Evolutionary conservation across 2,113 vertebrate species (phyloP).

Genomic region (Centropristis striata): DNA sequence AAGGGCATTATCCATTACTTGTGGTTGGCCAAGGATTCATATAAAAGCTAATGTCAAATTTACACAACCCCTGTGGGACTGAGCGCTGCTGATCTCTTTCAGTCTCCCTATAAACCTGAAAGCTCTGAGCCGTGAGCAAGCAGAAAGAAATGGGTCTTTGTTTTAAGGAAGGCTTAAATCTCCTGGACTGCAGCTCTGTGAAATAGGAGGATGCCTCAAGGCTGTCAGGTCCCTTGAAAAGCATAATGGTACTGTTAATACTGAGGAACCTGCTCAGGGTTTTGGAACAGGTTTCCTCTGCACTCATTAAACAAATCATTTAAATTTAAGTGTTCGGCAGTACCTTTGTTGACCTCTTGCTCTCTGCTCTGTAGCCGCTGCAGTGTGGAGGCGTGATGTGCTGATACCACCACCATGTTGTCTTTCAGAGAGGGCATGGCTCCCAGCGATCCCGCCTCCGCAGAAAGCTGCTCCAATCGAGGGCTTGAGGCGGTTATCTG

Average conservation of each 20-base stretch:
- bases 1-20: slow-evolving; percentile 67
- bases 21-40: slow-evolving; percentile 56
- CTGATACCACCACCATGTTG: slow-evolving; percentile 76
- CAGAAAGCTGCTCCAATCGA: slow-evolving; percentile 80
- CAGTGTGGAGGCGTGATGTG: slow-evolving; percentile 76
- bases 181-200: slow-evolving; percentile 8
- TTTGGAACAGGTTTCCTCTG: background rate
- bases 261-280: background rate
- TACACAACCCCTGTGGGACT: slow-evolving; percentile 25
- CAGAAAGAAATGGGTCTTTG: slow-evolving; percentile 33
- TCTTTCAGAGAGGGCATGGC: slow-evolving; percentile 85
- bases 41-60: slow-evolving; percentile 70
- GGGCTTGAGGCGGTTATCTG: slow-evolving; percentile 80
- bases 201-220: slow-evolving; percentile 18
- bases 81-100: slow-evolving; percentile 44
- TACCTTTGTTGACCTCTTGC: slow-evolving; percentile 86
- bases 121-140: slow-evolving; percentile 10
- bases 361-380: slow-evolving; percentile 84
- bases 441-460: slow-evolving; percentile 76
- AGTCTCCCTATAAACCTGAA: slow-evolving; percentile 41
- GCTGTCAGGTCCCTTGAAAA: slow-evolving; percentile 12
- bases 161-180: slow-evolving; percentile 45
- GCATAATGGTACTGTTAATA: background rate
- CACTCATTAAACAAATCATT: background rate
- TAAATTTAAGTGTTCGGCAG: background rate